Base-by-base conservation (phyloP, 2,797 vertebrate genomes). In the Nothura maculosa region DNA sequence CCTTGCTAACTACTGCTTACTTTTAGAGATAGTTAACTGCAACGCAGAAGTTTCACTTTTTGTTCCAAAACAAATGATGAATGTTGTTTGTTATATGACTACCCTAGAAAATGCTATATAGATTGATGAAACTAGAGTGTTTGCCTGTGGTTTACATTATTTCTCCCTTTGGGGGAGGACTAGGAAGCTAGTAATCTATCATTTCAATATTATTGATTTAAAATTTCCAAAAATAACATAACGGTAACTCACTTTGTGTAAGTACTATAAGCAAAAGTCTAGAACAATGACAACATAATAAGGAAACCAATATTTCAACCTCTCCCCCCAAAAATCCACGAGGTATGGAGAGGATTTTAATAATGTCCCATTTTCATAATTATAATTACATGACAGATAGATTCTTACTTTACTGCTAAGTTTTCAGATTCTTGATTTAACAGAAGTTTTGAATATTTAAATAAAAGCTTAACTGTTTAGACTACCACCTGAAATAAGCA, bases 21-120 rank as follows among this genome's bases (percentile, higher is more conserved):
- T 82, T 64, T 28, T 92, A 84, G 74, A 92, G 58, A 74, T 22
- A 90, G 45, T 36, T 79, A 90, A 73, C 55, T 52, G 36, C 40
- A 79, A 67, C 73, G 57, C 52, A 94, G 79, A 85, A 25, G 61
- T 76, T 93, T 76, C 76, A 32, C 22, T 40, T 87, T 94, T 94
- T 66, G 81, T 66, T 75, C 25, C 34, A 68, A 57, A 92, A 73
- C 50, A 91, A 92, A 63, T 62, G 68, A n/a, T 78, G 75, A 62
- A 80, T 66, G 66, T 52, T 86, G 2, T 64, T 10, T 61, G 30
- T 45, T 80, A 54, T 5, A 54, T 24, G 15, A 12, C 30, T 25
- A 84, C 54, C 20, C 40, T n/a, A 81, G 47, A 82, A 93, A 91
- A n/a, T 20, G 8, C 63, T 57, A 81, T 90, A 90, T 81, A 87